phyloP scores from a whole-genome alignment of 2,113 vertebrate species.

The Bos indicus region DNA sequence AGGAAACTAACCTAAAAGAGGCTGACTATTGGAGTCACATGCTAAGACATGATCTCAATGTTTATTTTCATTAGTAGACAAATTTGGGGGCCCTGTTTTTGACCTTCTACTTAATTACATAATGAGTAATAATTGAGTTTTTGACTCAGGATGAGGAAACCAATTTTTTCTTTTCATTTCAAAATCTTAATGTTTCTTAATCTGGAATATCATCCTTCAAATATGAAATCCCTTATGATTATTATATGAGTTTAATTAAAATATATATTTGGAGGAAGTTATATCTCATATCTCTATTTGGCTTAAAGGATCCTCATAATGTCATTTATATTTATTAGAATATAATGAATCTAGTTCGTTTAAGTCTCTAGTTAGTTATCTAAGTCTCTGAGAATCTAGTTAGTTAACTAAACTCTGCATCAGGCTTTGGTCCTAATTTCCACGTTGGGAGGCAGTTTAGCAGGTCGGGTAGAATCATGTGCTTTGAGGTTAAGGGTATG shows the following conservation, averaged over 20 bases:
- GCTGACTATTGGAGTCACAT: neutral
- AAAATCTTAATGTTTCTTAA: neutral
- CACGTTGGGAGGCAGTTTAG: neutral
- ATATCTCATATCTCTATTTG: neutral
- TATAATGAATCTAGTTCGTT: neutral
- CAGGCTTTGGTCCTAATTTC: neutral
- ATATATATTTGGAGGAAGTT: neutral
- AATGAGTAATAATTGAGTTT: neutral
- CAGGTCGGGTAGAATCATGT: neutral
- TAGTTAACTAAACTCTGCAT: neutral
- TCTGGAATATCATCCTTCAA: neutral
- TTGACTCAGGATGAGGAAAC: neutral
- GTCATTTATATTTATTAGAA: conserved; percentile 12
- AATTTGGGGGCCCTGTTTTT: neutral
- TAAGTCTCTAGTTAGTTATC: neutral
- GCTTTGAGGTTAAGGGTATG: neutral
- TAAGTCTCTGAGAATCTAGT: neutral
- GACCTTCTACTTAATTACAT: neutral
- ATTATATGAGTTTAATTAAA: neutral
- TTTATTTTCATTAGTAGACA: conserved; percentile 40
- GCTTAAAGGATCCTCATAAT: neutral
- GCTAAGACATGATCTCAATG: neutral
- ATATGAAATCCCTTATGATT: neutral
- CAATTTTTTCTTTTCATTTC: neutral
- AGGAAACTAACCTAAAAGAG: conserved; percentile 17